Conservation (phyloP, 1,140 invertebrate genomes). For the Paraescarpia echinospica region DNA sequence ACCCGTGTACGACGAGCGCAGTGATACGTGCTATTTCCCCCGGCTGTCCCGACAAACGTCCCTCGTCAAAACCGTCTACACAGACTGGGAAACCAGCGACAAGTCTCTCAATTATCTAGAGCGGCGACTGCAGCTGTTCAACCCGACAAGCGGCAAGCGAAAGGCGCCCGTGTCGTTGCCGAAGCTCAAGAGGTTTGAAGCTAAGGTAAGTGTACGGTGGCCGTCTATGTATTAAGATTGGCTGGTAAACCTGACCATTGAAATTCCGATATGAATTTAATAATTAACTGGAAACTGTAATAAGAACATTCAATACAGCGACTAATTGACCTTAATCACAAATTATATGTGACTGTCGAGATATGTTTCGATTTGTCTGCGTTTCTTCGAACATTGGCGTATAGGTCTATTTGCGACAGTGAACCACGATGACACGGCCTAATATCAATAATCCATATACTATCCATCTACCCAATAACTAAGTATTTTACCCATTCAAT, state of each 20-base stretch:
- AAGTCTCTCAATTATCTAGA: constrained; percentile 11
- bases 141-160: not conserved
- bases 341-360: too few species aligned
- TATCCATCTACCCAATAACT: too few species aligned
- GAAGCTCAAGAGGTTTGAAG: constrained; percentile 10
- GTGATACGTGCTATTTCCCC: not conserved
- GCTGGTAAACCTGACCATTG: not conserved
- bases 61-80: constrained; percentile 10
- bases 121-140: not conserved
- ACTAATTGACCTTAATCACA: too few species aligned
- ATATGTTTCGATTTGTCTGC: too few species aligned
- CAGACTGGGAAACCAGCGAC: constrained; percentile 20
- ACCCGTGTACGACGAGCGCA: not conserved
- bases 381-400: too few species aligned
- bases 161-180: not conserved
- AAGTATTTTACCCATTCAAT: too few species aligned
- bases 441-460: too few species aligned
- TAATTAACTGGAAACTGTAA: not conserved
- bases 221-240: not conserved
- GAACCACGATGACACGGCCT: too few species aligned
- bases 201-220: not conserved
- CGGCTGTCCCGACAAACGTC: not conserved
- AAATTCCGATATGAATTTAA: not conserved
- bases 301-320: too few species aligned
- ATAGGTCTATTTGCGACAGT: too few species aligned